Evolutionary conservation across 2,888 invertebrate species (phyloP).

Genomic region (Corythucha ciliata): DNA sequence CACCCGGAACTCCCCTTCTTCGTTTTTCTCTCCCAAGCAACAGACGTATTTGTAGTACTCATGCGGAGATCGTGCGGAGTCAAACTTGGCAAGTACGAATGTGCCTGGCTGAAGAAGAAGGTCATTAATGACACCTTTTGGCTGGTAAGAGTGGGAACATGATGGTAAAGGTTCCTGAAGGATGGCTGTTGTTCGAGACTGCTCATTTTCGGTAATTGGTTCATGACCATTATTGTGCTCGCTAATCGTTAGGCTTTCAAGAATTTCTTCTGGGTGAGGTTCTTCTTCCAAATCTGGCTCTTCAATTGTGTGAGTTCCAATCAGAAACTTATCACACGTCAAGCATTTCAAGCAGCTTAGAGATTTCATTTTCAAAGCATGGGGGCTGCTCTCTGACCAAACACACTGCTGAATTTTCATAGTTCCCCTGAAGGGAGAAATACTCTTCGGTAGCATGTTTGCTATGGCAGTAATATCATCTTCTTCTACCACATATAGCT

Average conservation of each 20-base stretch:
- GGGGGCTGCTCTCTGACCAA: too few species aligned
- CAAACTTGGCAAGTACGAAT: background rate
- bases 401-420: conserved; percentile 5
- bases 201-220: background rate
- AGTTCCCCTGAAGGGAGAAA: conserved; percentile 22
- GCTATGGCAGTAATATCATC: conserved; percentile 17
- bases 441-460: background rate
- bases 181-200: background rate
- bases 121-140: background rate
- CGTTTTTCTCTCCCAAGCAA: background rate
- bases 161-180: background rate
- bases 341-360: conserved; percentile 6
- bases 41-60: background rate
- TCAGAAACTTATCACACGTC: conserved; percentile 3
- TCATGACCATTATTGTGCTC: background rate
- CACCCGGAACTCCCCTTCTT: background rate
- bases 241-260: background rate
- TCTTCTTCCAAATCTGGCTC: conserved; percentile 3
- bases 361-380: background rate
- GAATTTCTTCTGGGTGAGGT: background rate
- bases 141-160: background rate
- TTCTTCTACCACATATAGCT: conserved; percentile 13
- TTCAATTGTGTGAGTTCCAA: background rate
- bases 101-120: background rate
- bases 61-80: background rate